These are phyloP conservation scores for Nestor notabilis DNA, from an alignment of 2,113 vertebrate genomes.

Conservation along the genomic window DNA sequence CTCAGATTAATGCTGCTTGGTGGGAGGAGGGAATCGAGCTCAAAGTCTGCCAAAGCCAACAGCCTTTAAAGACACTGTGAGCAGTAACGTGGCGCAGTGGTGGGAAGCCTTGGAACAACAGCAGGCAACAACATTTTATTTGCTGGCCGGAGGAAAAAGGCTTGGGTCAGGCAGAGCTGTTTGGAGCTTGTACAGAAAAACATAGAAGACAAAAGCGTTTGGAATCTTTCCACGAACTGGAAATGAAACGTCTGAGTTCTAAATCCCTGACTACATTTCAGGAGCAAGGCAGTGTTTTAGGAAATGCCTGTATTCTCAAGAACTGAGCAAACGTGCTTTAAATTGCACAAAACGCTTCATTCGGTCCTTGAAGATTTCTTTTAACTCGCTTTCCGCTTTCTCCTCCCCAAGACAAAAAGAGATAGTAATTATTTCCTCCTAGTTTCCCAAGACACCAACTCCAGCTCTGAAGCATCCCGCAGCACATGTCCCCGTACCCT, in stretches of 20 bases:
- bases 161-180: background rate
- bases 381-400: background rate
- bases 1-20: background rate
- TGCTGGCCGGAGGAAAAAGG: background rate
- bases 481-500: background rate
- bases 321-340: background rate
- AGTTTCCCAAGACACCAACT: background rate
- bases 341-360: background rate
- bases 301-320: background rate
- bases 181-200: background rate
- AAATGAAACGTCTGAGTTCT: background rate
- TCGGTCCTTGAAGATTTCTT: background rate
- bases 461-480: accelerated
- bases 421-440: background rate
- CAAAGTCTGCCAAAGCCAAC: background rate
- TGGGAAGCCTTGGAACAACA: background rate
- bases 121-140: background rate
- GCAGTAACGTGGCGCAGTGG: background rate
- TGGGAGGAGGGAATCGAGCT: background rate
- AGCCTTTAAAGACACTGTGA: background rate
- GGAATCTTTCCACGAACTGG: background rate
- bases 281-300: background rate
- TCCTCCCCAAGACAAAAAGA: too few relatives aligned
- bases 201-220: background rate
- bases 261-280: background rate